Base-by-base conservation (phyloP, 2,888 invertebrate genomes). In the Empis livida region DNA sequence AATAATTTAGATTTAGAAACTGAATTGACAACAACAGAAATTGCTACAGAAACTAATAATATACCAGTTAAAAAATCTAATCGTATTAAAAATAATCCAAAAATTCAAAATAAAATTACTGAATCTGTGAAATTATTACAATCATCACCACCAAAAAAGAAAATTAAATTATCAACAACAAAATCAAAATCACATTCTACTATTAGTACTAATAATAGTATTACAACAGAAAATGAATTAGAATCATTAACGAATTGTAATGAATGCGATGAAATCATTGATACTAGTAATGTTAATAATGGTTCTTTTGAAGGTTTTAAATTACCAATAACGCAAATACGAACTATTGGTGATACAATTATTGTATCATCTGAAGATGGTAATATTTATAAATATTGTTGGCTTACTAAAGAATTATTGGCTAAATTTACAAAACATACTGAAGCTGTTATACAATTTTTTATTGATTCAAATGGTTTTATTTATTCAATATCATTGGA, bases 291-390 rank as follows among this genome's bases (percentile, higher is more conserved):
- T 27, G 54, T 65, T 27, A 54, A 58, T 2, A 54, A 51, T 32
- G 64, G 64, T 0, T 50, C 49, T 10, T 48, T 67, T 13, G 56
- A 54, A 20, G 57, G 56, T 30, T 57, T 63, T 31, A 55, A 54
- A 23, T 60, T 60, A 46, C 58, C 64, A 15, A 61, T 68, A 11
- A 62, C 63, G 2, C 63, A 67, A 51, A 61, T 68, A 30, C 55
- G 57, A 39, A 52, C 65, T 13, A 55, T 58, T n/a, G 60, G 61
- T 15, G 53, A 59, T 31, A 57, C 54, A 23, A 59, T 68, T 16
- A 51, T 69, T 14, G 66, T 67, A 5, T 63, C 68, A 0, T 61
- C 67, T 1, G 68, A 69, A 48, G 63, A 64, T 49, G 69, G 70
- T 1, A 62, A 62, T 48, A 54, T 70, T 8, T 68, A 65, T 48